Base-by-base conservation (phyloP, 2,888 invertebrate species). In the Meteorus cinctellus region DNA sequence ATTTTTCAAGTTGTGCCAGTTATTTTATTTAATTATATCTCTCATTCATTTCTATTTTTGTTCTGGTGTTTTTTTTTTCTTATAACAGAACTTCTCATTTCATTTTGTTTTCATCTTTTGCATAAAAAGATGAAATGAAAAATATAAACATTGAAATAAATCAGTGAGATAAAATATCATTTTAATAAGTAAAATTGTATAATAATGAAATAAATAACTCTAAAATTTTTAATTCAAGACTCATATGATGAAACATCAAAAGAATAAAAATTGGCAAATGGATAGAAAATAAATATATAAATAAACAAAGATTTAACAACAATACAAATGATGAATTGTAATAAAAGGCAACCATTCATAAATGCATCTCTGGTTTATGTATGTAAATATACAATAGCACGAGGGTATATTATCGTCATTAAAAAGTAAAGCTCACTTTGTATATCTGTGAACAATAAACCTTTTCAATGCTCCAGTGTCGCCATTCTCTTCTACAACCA, bases 371-470 rank as follows among this genome's bases (percentile, higher is more conserved):
- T 45, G 48, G 48, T 48, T 48, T 48, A 48, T 48, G 48, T 48
- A n/a, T 48, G 48, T 48, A 48, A 10, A 19, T 19, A 19, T 5
- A 55, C 19, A 55, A 55, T 55, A 65, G 36, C 4, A n/a, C 19
- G 34, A 65, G n/a, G n/a, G 31, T 34, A 34, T 70, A 16, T 24
- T 24, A 51, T 55, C 4, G 55, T 51, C n/a, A 29, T 48, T 59
- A 55, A 34, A 24, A 55, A 70, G 27, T 70, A 27, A 51, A 55
- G 59, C 55, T 55, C 59, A 59, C 59, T 59, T 41, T 24, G 16
- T 55, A 19, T 55, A 55, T 19, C 4, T 4, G 65, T 27, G 69
- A 70, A 70, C 69, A 70, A 70, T 70, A 70, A 70, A 70, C 59
- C 59, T 36, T 70, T 59, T 59, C 34, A 70, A 34, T 34, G 59